These are phyloP conservation scores for Apomyelois bistriatella DNA, from an alignment of 2,888 invertebrate species.

Conservation along the genomic window DNA sequence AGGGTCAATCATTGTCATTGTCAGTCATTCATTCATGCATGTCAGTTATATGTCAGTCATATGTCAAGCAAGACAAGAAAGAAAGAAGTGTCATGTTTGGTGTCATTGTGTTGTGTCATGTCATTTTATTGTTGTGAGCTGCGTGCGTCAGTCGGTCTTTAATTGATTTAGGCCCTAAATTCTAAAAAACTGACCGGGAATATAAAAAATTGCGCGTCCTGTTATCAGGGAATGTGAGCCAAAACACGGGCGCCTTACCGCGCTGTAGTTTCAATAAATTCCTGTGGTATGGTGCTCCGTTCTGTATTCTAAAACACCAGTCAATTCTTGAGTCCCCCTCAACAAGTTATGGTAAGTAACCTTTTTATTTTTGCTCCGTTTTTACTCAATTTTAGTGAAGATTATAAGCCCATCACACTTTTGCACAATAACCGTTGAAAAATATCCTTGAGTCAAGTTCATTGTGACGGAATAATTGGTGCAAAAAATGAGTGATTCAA, in stretches of 20 bases:
- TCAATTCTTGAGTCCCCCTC: background rate
- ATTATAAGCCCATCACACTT: background rate
- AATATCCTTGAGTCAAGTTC: too few relatives aligned
- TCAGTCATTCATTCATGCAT: background rate
- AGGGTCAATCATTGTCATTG: background rate
- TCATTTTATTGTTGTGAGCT: slow-evolving; percentile 11
- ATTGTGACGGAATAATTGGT: too few relatives aligned
- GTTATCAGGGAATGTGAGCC: background rate
- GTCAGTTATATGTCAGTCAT: background rate
- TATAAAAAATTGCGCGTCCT: background rate
- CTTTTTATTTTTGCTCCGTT: background rate
- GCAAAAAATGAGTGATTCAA: too few relatives aligned
- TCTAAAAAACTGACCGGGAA: background rate
- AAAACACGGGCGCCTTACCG: background rate
- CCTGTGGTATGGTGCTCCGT: background rate
- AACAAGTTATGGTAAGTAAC: slow-evolving; percentile 22
- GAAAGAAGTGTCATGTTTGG: too few relatives aligned
- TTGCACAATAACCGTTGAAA: background rate
- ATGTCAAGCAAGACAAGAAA: too few relatives aligned
- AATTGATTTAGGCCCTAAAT: slow-evolving; percentile 1
- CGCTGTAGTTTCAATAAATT: background rate
- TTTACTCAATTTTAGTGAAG: background rate
- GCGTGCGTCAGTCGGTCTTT: slow-evolving; percentile 12
- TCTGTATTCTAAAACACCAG: background rate
- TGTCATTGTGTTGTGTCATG: background rate